Base-by-base conservation (phyloP, 1,140 invertebrate species). In the Macrobrachium rosenbergii region DNA sequence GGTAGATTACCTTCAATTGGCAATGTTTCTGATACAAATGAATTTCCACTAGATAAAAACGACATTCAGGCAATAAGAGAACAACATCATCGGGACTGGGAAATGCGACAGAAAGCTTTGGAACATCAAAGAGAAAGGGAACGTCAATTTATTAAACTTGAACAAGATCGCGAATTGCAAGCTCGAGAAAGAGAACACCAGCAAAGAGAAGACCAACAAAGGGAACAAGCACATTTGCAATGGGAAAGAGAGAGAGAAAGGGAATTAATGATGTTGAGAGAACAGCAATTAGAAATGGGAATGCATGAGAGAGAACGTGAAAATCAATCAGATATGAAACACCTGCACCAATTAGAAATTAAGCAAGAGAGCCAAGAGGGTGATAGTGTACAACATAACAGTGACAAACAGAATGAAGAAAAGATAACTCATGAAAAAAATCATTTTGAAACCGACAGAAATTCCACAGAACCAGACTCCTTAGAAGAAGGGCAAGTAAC, bases 21-120 rank as follows among this genome's bases (percentile, higher is more conserved):
- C 28, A 78, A 79, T 17, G 23, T 81, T n/a, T 37, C 85, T 21
- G 79, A 81, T 19, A 60, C 64, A 12, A 59, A 81, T 16, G 78
- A 87, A 19, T 87, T 87, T 45, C 59, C 85, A 1, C 85, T 81
- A 5, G 85, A 87, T 17, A 58, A 58, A 16, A 78, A 58, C 0
- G 85, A 87, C 21, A 63, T 81, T 58, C 77, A 82, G n/a, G 43
- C 69, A 8, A 62, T 84, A 43, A 84, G 83, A 19, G 83, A 84
- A 23, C 64, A 83, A 8, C 83, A 84, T 19, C 83, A 84, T 43
- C 73, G 75, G 37, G 73, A 78, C 8, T 77, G 75, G 83, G 73
- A 78, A n/a, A 64, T 52, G 73, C 83, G 77, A 21, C 83, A 84
- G 75, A 19, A 75, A 37, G 73, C 76, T n/a, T 10, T 84, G 12